phyloP scores from a whole-genome alignment of 2,888 invertebrate genomes.

The Pimpla rufipes region DNA sequence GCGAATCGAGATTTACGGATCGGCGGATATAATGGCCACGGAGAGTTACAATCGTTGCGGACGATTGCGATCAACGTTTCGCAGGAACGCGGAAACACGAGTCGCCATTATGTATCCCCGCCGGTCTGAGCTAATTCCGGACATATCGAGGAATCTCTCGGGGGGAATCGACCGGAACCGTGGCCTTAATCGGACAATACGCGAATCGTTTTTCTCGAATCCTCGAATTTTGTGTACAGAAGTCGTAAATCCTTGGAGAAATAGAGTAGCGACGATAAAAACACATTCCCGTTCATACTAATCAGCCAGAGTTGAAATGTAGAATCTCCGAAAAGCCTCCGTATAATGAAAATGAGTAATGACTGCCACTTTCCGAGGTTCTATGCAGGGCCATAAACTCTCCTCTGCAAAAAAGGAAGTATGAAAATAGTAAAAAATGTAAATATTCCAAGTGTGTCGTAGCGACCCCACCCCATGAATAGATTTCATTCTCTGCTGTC shows the following conservation, averaged over 20 bases:
- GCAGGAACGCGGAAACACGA: slow-evolving; percentile 48
- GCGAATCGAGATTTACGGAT: slow-evolving; percentile 60
- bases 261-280: neutral
- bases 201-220: neutral
- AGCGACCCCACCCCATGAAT: too few relatives aligned
- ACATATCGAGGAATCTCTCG: slow-evolving; percentile 22
- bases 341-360: too few relatives aligned
- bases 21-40: slow-evolving; percentile 44
- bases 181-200: neutral
- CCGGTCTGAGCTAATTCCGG: slow-evolving; percentile 26
- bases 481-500: too few relatives aligned
- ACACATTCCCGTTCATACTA: too few relatives aligned
- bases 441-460: too few relatives aligned
- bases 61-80: slow-evolving; percentile 58
- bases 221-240: too few relatives aligned
- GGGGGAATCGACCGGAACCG: slow-evolving; percentile 4
- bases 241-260: neutral
- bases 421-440: too few relatives aligned
- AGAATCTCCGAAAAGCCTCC: too few relatives aligned
- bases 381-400: too few relatives aligned
- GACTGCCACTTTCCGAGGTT: too few relatives aligned
- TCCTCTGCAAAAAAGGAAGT: too few relatives aligned
- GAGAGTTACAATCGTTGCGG: slow-evolving; percentile 39
- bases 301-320: too few relatives aligned
- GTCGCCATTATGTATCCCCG: slow-evolving; percentile 30